Base-by-base conservation (phyloP, 2,113 vertebrate genomes). In the Menidia beryllina region DNA sequence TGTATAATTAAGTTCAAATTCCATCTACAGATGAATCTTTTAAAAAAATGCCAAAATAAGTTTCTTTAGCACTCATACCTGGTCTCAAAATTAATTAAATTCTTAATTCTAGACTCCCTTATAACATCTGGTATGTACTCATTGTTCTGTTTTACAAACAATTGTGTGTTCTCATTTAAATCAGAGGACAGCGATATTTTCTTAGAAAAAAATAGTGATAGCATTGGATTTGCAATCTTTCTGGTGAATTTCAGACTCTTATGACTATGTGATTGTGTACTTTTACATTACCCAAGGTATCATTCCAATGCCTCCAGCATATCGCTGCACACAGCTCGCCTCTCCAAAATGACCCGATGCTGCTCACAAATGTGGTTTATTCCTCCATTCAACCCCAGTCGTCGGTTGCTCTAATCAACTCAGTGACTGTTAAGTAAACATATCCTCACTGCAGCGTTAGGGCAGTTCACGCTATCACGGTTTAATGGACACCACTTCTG, bases 401-500 rank as follows among this genome's bases (percentile, higher is more conserved):
- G 58, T 52, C 6, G 27, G 52, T 77, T 57, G 58, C 80, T 81
- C 54, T 79, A 75, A 87, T 84, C 79, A 83, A 72, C 51, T 51
- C 57, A 20, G 65, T 26, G 7, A 50, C 56, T 71, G 51, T 75
- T 76, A 71, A 78, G 69, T 75, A 59, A 77, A 84, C 89, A 67
- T 36, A 69, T 81, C 61, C 61, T 51, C 25, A 49, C 63, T 61
- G n/a, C 69, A 47, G 39, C 77, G 66, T 83, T 62, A 5, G 27
- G 61, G 67, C 69, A 65, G 63, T 68, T 87, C 62, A 66, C 79
- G 69, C 78, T 38, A 71, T 88, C 79, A 77, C 34, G 65, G 48
- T 86, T 75, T 79, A 79, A 80, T 77, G 61, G 74, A 53, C 59
- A 43, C 41, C 50, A 55, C 72, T 78, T 80, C 77, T 74, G 65